A percentile compares a stretch with the other conserved stretches of the same genome.
phyloP scores from a whole-genome alignment of 2,113 vertebrate species.

The Cranoglanis bouderius region DNA sequence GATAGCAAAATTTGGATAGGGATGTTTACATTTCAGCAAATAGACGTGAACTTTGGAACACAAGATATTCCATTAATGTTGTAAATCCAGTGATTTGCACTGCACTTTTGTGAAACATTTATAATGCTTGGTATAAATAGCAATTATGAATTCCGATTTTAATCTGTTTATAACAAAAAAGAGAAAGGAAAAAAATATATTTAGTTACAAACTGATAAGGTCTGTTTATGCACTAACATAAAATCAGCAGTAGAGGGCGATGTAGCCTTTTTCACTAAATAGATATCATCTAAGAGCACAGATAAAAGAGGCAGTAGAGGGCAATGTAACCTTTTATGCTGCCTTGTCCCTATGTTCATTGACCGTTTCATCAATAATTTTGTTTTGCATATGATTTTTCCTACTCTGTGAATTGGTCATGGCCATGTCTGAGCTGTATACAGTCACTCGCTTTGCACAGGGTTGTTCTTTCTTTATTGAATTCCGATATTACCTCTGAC shows the following conservation, averaged over 20 bases:
- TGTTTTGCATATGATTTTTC: background rate
- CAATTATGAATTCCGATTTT: too few species aligned
- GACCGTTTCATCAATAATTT: background rate
- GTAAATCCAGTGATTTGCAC: background rate
- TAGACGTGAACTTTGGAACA: conserved; percentile 34
- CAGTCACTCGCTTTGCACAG: background rate
- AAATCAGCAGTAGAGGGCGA: conserved; percentile 43
- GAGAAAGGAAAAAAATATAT: too few species aligned
- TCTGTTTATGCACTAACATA: conserved; percentile 7
- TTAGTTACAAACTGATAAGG: background rate
- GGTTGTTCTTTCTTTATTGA: background rate
- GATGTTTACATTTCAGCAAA: conserved; percentile 27
- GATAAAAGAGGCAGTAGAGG: background rate
- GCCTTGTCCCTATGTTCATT: background rate
- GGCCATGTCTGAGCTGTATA: background rate
- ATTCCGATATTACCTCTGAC: background rate
- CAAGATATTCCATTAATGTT: conserved; percentile 6
- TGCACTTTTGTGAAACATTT: background rate
- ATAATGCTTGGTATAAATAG: background rate
- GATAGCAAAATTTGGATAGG: conserved; percentile 45
- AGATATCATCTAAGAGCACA: too few species aligned
- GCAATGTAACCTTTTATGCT: background rate
- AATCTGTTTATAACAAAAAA: too few species aligned
- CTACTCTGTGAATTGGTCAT: background rate
- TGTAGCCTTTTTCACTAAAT: background rate